Conservation (phyloP, 2,888 invertebrate species). For the Philopedon plagiatum region DNA sequence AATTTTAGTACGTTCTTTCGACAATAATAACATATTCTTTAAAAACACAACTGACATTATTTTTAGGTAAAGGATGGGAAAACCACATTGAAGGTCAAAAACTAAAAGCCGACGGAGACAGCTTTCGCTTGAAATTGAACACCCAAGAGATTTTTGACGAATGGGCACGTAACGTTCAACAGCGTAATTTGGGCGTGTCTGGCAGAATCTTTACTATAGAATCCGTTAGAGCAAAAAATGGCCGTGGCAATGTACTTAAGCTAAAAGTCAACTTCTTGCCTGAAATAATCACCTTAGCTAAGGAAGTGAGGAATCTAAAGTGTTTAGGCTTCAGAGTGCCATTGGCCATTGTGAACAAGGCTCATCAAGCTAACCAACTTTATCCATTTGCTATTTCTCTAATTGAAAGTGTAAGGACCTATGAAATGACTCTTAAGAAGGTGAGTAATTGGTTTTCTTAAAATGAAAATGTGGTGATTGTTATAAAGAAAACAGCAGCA, state of each 20-base stretch:
- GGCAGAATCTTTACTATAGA: slow-evolving; percentile 97
- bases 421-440: slow-evolving; percentile 97
- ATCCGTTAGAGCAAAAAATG: slow-evolving; percentile 81
- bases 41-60: background rate
- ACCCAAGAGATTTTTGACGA: slow-evolving; percentile 98
- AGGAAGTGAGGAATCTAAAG: slow-evolving; percentile 97
- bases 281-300: slow-evolving; percentile 97
- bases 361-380: slow-evolving; percentile 97
- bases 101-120: slow-evolving; percentile 97
- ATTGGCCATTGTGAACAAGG: slow-evolving; percentile 97
- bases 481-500: no score
- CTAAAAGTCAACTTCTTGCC: slow-evolving; percentile 96
- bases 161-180: slow-evolving; percentile 96
- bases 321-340: slow-evolving; percentile 97
- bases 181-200: slow-evolving; percentile 93
- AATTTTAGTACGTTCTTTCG: no score
- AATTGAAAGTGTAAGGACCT: slow-evolving; percentile 97
- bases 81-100: slow-evolving; percentile 99
- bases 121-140: slow-evolving; percentile 95
- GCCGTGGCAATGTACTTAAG: slow-evolving; percentile 88
- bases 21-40: no score
- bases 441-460: slow-evolving; percentile 76
- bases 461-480: no score
- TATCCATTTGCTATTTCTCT: slow-evolving; percentile 99
- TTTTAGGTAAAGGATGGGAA: slow-evolving; percentile 94